phyloP scores from a whole-genome alignment of 2,888 invertebrate species.

The Pachycephus smyrnensis region DNA sequence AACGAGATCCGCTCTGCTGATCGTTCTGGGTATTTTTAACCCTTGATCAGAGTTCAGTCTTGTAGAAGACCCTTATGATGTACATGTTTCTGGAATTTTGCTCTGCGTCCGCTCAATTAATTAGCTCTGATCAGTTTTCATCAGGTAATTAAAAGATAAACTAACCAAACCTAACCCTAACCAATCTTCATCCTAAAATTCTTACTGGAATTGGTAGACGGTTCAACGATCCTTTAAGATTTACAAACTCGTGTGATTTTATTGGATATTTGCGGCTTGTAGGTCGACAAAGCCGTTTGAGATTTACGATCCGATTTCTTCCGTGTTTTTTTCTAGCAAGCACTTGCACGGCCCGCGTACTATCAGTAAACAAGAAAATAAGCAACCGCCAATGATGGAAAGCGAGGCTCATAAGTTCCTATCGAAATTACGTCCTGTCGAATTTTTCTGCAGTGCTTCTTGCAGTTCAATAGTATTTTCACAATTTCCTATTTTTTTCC shows the following conservation, averaged over 20 bases:
- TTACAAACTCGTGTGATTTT: background rate
- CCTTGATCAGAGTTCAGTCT: background rate
- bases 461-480: background rate
- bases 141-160: background rate
- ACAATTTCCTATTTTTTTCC: background rate
- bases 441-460: background rate
- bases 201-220: background rate
- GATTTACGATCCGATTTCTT: background rate
- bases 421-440: too few species aligned
- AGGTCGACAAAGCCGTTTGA: background rate
- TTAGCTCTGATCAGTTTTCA: background rate
- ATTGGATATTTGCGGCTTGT: background rate
- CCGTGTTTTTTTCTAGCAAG: background rate
- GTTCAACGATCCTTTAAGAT: background rate
- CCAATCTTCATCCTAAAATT: background rate
- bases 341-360: background rate
- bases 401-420: background rate
- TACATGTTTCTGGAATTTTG: background rate
- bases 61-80: background rate
- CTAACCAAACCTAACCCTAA: too few species aligned
- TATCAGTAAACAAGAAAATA: constrained; percentile 4
- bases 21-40: background rate
- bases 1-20: background rate
- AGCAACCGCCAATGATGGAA: background rate
- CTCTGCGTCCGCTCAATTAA: background rate